Conservation (phyloP, 2,113 vertebrate genomes). For the Eidolon helvum region DNA sequence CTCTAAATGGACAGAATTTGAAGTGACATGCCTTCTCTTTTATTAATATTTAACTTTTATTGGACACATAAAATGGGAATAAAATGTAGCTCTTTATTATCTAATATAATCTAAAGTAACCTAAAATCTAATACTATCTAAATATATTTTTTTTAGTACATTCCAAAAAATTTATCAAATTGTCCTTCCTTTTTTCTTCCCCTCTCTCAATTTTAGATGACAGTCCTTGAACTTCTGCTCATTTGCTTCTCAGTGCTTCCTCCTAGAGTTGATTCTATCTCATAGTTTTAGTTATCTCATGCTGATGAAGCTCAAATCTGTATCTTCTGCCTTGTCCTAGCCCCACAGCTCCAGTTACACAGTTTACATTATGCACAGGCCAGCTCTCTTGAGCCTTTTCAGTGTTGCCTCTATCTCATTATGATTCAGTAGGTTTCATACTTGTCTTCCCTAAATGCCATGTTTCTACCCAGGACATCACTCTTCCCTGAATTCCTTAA, state of each 20-base stretch:
- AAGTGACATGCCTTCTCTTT: neutral
- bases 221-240: neutral
- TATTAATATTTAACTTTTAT: neutral
- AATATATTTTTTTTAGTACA: neutral
- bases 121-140: neutral
- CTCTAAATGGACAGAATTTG: neutral
- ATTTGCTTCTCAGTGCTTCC: neutral
- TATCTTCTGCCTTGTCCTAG: neutral
- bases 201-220: neutral
- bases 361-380: fast-evolving
- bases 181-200: neutral
- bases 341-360: neutral
- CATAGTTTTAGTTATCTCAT: neutral
- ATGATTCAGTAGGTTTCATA: neutral
- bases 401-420: neutral
- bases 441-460: neutral
- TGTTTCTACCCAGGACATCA: neutral
- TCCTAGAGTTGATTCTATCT: neutral
- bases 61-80: neutral
- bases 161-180: neutral
- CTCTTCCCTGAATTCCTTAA: neutral
- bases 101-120: neutral
- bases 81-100: neutral
- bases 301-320: neutral
- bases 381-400: neutral